Conservation (phyloP, 2,888 invertebrate genomes). For the Cosmia pyralina region DNA sequence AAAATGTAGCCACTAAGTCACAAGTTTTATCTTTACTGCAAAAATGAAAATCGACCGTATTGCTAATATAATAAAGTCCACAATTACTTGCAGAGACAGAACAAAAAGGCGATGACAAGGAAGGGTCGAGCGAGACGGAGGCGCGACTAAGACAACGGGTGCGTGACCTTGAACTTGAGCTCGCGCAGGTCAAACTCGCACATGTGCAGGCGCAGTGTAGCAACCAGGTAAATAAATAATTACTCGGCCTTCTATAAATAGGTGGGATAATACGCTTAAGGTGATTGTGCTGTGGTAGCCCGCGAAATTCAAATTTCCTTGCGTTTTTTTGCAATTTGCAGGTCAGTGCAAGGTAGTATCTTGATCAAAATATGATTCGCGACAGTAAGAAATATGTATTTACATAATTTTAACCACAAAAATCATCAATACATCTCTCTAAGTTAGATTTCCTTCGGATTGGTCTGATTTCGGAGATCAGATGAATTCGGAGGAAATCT, state of each 20-base stretch:
- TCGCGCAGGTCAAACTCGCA: slow-evolving; percentile 98
- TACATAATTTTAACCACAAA: no score
- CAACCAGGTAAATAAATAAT: slow-evolving; percentile 92
- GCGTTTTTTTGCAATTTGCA: no score
- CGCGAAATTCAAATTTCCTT: no score
- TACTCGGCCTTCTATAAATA: background rate
- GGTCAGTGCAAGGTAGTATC: no score
- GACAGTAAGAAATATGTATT: no score
- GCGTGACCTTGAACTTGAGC: slow-evolving; percentile 97
- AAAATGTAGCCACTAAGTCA: background rate
- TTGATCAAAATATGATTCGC: no score
- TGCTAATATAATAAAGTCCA: background rate
- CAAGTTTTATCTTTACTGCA: background rate
- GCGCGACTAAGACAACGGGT: slow-evolving; percentile 92
- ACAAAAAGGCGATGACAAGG: slow-evolving; percentile 73
- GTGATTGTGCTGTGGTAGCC: no score
- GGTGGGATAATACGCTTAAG: background rate
- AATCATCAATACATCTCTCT: no score
- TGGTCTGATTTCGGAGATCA: no score
- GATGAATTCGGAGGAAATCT: no score
- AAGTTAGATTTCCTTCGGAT: no score
- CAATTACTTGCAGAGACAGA: slow-evolving; percentile 71
- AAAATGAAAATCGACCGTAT: background rate
- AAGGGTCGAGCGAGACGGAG: slow-evolving; percentile 81
- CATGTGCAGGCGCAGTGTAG: slow-evolving; percentile 99